phyloP scores from a whole-genome alignment of 1,140 invertebrate species.

The Rhopalosiphum padi region DNA sequence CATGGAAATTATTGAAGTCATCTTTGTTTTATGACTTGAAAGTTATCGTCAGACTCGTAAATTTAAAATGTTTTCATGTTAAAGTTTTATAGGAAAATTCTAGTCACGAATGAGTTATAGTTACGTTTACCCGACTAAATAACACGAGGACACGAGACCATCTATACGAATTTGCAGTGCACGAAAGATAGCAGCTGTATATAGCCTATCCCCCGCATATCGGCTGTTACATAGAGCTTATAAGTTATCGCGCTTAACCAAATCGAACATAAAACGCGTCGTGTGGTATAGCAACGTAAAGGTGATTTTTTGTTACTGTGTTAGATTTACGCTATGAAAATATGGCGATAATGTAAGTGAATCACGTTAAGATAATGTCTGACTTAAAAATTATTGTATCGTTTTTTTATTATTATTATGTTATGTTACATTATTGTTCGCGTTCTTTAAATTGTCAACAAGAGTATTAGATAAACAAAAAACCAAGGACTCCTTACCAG shows the following conservation, averaged over 20 bases:
- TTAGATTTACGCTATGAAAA: neutral
- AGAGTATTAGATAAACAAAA: neutral
- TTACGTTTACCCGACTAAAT: neutral
- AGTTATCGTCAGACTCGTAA: constrained; percentile 29
- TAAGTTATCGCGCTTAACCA: neutral
- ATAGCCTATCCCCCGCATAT: too few relatives aligned
- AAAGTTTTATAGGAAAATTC: neutral
- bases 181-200: neutral
- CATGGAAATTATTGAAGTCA: neutral
- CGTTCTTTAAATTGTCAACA: neutral
- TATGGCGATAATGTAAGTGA: neutral
- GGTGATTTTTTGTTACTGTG: neutral
- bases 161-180: neutral
- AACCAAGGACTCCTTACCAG: neutral
- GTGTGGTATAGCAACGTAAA: neutral
- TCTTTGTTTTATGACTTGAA: constrained; percentile 22
- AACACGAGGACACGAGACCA: neutral
- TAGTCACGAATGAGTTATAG: neutral
- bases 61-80: neutral
- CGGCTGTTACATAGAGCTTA: neutral
- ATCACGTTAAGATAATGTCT: neutral
- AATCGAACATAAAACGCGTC: neutral
- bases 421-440: neutral
- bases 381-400: neutral
- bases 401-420: neutral